Evolutionary conservation across 1,140 invertebrate species (phyloP), one percentile per base, ranked within the genome.

Genomic region (fruit fly (Drosophila melanogaster)): DNA sequence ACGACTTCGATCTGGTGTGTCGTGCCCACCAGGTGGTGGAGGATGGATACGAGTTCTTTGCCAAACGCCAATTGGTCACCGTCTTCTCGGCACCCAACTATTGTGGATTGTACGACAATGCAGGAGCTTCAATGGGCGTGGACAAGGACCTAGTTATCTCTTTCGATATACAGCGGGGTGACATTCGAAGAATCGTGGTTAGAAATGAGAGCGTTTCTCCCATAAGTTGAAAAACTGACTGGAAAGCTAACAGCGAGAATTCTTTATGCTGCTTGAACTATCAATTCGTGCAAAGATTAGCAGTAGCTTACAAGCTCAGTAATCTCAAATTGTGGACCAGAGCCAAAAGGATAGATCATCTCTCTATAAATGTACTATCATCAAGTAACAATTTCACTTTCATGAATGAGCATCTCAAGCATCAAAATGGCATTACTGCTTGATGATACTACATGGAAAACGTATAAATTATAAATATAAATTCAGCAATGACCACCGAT

Each of bases 41-140:
- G 41, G 41, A 44, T 19, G 41, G 41, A 5, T 44, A 44, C 17
- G 41, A 44, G 41, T 44, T 44, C 41, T 44, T 44, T 22, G 41
- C 41, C 41, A 44, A 44, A 12, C 41, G 41, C 17, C 41, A 44
- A 17, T 44, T 44, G 41, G 41, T 44, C 41, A 44, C 41, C 17
- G 41, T 44, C 17, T 44, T 44, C 17, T 44, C 41, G 41, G 41
- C 41, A 19, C 41, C 41, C 8, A 44, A 44, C 41, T 44, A 44
- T 17, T 44, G 41, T 19, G 41, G 41, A 3, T 19, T 44, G 17
- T 44, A 44, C 41, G 41, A 44, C 41, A 44, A 44, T 8, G 41
- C 41, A 4, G 41, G 41, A 3, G 41, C 41, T 11, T 44, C 41
- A 11, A 44, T 44, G 41, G 41, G 41, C 41, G 41, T 44, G 17